These are phyloP conservation scores for Atta cephalotes DNA, from an alignment of 1,140 invertebrate species.

Conservation along the genomic window DNA sequence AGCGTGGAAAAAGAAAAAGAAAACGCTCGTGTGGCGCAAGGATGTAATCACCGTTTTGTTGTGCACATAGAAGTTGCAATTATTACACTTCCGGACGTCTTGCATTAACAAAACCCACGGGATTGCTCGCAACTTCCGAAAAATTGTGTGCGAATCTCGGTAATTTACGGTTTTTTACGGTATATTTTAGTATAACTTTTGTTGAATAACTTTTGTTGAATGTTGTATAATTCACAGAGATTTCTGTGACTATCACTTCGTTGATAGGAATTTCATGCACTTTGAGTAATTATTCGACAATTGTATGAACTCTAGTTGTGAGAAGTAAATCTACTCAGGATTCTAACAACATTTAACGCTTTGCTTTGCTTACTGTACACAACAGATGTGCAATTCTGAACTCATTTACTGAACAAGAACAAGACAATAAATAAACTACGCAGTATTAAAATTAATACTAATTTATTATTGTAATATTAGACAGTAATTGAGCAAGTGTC, in stretches of 20 bases:
- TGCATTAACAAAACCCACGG: slow-evolving; percentile 14
- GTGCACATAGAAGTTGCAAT: slow-evolving; percentile 14
- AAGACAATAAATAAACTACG: no score
- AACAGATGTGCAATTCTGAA: no score
- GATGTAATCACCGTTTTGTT: slow-evolving; percentile 30
- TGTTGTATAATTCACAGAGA: not conserved
- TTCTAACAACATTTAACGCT: no score
- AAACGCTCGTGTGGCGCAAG: slow-evolving; percentile 27
- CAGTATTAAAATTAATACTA: no score
- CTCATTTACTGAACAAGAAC: no score
- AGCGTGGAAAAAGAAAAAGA: slow-evolving; percentile 56
- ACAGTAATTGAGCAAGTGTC: no score
- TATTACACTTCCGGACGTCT: not conserved
- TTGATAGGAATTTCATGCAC: no score
- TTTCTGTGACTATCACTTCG: not conserved
- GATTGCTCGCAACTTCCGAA: not conserved
- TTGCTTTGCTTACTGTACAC: no score
- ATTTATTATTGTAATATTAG: no score
- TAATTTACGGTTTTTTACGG: not conserved
- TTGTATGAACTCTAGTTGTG: no score
- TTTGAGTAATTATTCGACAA: no score
- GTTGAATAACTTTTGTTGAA: slow-evolving; percentile 8
- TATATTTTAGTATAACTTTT: not conserved
- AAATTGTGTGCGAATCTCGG: not conserved
- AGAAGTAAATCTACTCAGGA: no score